A percentile compares a stretch with the other conserved stretches of the same genome.
Evolutionary conservation across 1,140 invertebrate genomes (phyloP).

Genomic region (Drosophila asahinai): DNA sequence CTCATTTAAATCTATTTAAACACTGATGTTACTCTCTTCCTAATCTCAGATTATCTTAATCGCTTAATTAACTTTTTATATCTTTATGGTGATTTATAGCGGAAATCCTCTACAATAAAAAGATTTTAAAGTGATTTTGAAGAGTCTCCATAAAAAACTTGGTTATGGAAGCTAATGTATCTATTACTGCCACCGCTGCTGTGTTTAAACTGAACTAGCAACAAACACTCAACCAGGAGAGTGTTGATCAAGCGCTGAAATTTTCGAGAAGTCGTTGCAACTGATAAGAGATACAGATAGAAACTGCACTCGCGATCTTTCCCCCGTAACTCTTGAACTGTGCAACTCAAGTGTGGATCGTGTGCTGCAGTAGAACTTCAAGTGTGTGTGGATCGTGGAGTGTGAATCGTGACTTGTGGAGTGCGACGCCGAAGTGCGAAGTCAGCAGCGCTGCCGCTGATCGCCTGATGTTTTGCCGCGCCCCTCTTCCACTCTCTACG

Average conservation of each 20-base stretch:
- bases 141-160: background rate
- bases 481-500: conserved; percentile 14
- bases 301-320: conserved; percentile 41
- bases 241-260: conserved; percentile 16
- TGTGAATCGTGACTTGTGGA: conserved; percentile 15
- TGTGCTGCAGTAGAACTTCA: background rate
- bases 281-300: conserved; percentile 41
- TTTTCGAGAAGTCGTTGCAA: conserved; percentile 32
- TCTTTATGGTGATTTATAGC: background rate
- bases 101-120: background rate
- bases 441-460: conserved; percentile 54
- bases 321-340: conserved; percentile 38
- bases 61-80: background rate
- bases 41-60: background rate
- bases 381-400: conserved; percentile 6
- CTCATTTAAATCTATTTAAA: too few relatives aligned
- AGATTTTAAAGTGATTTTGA: background rate
- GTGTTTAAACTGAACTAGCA: conserved; percentile 4
- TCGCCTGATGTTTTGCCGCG: conserved; percentile 69
- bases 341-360: conserved; percentile 30
- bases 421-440: conserved; percentile 34
- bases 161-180: background rate
- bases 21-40: background rate
- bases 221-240: conserved; percentile 21
- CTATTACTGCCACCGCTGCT: conserved; percentile 4